Base-by-base conservation (phyloP, 1,140 invertebrate genomes). In the Drosophila bipectinata region DNA sequence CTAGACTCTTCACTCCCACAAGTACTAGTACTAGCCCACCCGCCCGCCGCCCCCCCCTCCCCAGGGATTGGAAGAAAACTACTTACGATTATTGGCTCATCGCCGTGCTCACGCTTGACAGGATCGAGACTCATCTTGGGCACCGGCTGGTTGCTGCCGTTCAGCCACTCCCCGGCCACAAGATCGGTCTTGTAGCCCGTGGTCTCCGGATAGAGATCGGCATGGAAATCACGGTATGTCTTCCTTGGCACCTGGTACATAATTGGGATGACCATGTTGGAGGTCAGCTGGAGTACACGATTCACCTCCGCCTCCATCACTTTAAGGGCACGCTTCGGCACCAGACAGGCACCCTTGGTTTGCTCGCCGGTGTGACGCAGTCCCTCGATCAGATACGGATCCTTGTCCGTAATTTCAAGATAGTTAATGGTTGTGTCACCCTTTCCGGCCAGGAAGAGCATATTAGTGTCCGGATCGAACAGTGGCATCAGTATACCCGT, bases 221-320 rank as follows among this genome's bases (percentile, higher is more conserved):
- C 94, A 92, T 99, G 98, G 91, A 98, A 99, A 74, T 98, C 97
- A 82, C 97, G 94, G 91, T 97, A 98, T n/a, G 96, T 96, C 96
- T 98, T 98, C 90, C 98, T 93, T 41, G 98, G 98, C 57, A 98
- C 97, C 92, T 98, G 97, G 92, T 98, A 98, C 92, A 97, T 98
- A 47, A 98, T 96, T 6, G 97, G 97, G 90, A 98, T 95, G 18
- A 99, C 96, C 72, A 96, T 95, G 51, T 95, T 95, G 4, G 96
- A 95, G 1, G 96, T 96, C 18, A 99, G 93, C 73, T 98, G 95
- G 6, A 98, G 92, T 12, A 99, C 93, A 79, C 97, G 93, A 92
- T 98, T 98, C 2, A 98, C 97, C 93, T 99, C 98, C 1, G 96
- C 97, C 78, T 97, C 95, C 98, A 99, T 99, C 2, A 99, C 97